Conservation (phyloP, 2,888 invertebrate genomes). For the Cryptus armator region DNA sequence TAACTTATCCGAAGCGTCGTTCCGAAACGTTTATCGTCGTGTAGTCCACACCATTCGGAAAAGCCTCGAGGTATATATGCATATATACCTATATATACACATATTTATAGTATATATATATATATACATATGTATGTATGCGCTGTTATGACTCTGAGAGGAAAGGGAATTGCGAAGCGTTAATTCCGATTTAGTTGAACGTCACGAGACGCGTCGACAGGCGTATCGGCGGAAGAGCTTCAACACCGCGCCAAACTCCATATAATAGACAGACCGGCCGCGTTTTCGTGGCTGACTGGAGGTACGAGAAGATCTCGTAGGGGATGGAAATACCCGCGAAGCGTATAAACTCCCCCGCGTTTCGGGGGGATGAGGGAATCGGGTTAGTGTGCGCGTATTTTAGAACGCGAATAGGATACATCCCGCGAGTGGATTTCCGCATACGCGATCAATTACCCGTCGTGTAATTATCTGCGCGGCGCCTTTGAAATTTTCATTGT, state of each 20-base stretch:
- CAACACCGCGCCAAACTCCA: not conserved
- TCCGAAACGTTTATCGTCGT: constrained; percentile 59
- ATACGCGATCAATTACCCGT: constrained; percentile 70
- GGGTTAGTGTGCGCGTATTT: not conserved
- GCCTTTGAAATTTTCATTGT: constrained; percentile 71
- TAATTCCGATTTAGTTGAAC: constrained; percentile 59
- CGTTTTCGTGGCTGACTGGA: constrained; percentile 2
- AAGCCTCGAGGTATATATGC: not conserved
- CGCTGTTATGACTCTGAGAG: not conserved
- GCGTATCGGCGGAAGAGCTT: constrained; percentile 26
- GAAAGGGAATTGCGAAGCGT: constrained; percentile 29
- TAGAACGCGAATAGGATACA: constrained; percentile 6
- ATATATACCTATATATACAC: not conserved
- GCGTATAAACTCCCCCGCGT: not conserved
- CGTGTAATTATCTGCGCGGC: constrained; percentile 66
- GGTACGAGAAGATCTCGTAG: no score
- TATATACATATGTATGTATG: not conserved
- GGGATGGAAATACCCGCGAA: constrained; percentile 3
- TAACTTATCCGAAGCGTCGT: constrained; percentile 57
- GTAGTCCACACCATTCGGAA: constrained; percentile 9
- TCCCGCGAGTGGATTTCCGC: constrained; percentile 64
- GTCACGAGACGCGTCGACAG: constrained; percentile 39
- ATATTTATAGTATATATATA: not conserved
- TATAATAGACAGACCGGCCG: not conserved
- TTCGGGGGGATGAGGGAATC: not conserved